Percentiles rank a stretch among this genome's conserved stretches.
Conservation (phyloP, 2,888 invertebrate species). For the Aelia acuminata region DNA sequence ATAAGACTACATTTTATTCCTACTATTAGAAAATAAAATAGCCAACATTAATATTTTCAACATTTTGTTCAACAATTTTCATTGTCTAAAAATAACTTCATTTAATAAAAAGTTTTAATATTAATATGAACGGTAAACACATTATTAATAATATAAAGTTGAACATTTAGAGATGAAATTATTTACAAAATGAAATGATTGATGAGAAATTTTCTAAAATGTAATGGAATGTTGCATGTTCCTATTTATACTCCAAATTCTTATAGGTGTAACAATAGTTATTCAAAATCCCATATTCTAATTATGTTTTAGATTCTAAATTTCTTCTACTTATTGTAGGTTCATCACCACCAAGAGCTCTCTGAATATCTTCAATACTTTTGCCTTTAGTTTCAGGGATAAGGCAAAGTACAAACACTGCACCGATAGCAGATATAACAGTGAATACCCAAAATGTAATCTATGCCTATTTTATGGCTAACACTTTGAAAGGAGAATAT, state of each 20-base stretch:
- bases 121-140: no score
- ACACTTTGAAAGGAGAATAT: conserved; percentile 77
- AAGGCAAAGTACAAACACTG: conserved; percentile 78
- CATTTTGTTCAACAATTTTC: neutral
- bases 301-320: conserved; percentile 36
- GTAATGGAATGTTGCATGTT: conserved; percentile 24
- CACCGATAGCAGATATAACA: conserved; percentile 76
- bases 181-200: conserved; percentile 6
- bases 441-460: conserved; percentile 84
- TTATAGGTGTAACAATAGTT: neutral
- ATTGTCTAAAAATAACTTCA: neutral
- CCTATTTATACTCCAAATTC: neutral
- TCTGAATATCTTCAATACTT: conserved; percentile 73
- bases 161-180: neutral
- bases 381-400: conserved; percentile 75
- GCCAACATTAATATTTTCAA: neutral
- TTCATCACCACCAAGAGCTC: conserved; percentile 71
- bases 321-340: neutral
- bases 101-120: no score
- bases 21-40: conserved; percentile 34
- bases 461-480: conserved; percentile 72
- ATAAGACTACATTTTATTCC: conserved; percentile 31
- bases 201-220: neutral
- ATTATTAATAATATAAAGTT: conserved; percentile 3
- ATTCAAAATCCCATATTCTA: neutral